Evolutionary conservation across 2,797 vertebrate species (phyloP).

Genomic region (Sebastes nivosus): DNA sequence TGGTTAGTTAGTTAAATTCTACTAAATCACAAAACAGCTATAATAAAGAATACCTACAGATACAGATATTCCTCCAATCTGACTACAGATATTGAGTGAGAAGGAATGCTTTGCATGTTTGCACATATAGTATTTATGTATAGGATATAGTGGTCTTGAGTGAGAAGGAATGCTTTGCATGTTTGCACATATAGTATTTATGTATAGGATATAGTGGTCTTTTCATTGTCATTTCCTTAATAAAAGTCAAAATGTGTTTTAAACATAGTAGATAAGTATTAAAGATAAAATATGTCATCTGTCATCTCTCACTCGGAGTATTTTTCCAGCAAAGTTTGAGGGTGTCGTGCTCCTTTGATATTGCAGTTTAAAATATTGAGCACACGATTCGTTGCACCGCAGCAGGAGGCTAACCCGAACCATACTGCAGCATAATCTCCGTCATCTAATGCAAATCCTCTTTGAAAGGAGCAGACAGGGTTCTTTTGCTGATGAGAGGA

Average conservation of each 20-base stretch:
- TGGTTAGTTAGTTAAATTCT: neutral
- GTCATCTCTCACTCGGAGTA: neutral
- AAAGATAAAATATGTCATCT: neutral
- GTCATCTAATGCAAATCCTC: constrained; percentile 62
- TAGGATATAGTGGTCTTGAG: too few relatives aligned
- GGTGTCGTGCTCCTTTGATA: constrained; percentile 26
- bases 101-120: neutral
- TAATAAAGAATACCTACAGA: too few relatives aligned
- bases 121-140: neutral
- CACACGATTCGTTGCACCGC: constrained; percentile 21
- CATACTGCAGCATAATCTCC: constrained; percentile 34
- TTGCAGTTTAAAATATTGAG: constrained; percentile 28
- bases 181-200: neutral
- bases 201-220: too few relatives aligned
- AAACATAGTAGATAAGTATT: neutral
- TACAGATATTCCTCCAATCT: neutral
- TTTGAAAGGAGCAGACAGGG: constrained; percentile 17
- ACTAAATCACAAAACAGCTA: neutral
- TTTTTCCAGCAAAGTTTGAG: constrained; percentile 1
- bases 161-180: neutral
- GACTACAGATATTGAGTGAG: too few relatives aligned
- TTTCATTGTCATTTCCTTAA: neutral
- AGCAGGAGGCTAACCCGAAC: constrained; percentile 41
- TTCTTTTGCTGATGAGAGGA: constrained; percentile 54
- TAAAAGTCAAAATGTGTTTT: neutral